These are phyloP conservation scores for Sesia apiformis DNA, from an alignment of 2,888 invertebrate species.

Conservation along the genomic window DNA sequence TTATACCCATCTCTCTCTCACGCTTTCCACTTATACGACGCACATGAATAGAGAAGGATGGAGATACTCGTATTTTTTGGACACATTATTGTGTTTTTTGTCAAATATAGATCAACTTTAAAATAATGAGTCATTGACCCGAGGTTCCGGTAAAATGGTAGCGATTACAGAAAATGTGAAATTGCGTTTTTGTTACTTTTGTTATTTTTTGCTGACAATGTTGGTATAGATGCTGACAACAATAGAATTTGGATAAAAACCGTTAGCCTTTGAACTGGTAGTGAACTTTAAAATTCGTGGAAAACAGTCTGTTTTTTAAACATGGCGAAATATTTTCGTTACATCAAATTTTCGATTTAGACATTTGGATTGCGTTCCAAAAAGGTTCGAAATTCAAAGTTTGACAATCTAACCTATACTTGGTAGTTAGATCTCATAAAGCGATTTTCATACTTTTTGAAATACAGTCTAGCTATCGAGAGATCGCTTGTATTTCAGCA, in stretches of 20 bases:
- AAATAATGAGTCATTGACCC: constrained; percentile 64
- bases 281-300: too few relatives aligned
- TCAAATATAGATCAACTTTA: constrained; percentile 66
- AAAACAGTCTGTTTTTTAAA: not conserved
- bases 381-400: too few relatives aligned
- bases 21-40: constrained; percentile 11
- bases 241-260: not conserved
- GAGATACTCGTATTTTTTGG: constrained; percentile 30
- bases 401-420: too few relatives aligned
- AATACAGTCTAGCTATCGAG: too few relatives aligned
- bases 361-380: too few relatives aligned
- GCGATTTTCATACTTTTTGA: too few relatives aligned
- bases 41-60: constrained; percentile 26
- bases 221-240: not conserved
- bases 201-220: not conserved
- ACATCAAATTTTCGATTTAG: too few relatives aligned
- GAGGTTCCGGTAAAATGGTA: constrained; percentile 29
- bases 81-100: constrained; percentile 53
- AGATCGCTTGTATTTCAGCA: too few relatives aligned
- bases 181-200: not conserved
- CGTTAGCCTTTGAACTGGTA: not conserved
- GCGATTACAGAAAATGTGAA: constrained; percentile 10
- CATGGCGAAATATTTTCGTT: too few relatives aligned
- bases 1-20: constrained; percentile 34
- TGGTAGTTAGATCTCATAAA: too few relatives aligned